Evolutionary conservation across 2,797 vertebrate species (phyloP).

Genomic region (Poeciliopsis paucimaculata): DNA sequence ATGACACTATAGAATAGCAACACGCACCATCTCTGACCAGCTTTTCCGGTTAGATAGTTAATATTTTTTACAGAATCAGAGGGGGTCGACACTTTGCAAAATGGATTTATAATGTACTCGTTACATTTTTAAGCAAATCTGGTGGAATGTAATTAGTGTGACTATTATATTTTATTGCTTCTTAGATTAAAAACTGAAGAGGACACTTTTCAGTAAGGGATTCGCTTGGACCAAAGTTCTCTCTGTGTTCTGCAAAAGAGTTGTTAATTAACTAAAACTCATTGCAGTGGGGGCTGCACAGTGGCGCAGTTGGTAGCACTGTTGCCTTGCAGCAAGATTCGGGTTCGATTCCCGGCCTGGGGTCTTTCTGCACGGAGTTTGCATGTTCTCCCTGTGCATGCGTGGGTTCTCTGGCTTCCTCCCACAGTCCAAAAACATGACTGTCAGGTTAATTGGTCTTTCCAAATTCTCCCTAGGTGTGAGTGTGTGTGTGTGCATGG

Average conservation of each 20-base stretch:
- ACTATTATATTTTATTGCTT: neutral
- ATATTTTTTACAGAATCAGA: neutral
- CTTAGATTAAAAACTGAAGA: neutral
- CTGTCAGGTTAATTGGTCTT: no score
- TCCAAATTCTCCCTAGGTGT: no score
- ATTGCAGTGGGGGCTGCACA: no score
- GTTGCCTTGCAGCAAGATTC: no score
- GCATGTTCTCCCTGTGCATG: no score
- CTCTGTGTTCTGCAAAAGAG: neutral
- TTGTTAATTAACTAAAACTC: neutral
- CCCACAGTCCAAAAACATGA: no score
- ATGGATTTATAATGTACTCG: neutral
- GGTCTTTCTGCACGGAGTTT: no score
- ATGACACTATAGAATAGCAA: neutral
- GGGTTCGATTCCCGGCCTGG: no score
- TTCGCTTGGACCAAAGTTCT: neutral
- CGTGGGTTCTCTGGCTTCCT: no score
- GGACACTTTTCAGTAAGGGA: neutral
- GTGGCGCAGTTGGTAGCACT: no score
- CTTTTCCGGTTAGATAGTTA: neutral
- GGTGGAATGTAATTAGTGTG: neutral
- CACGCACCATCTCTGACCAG: neutral
- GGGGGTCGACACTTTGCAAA: neutral
- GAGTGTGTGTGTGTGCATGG: no score
- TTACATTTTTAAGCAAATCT: neutral